These are phyloP conservation scores for Eulacestoma nigropectus DNA, from an alignment of 2,113 vertebrate genomes.

Conservation along the genomic window DNA sequence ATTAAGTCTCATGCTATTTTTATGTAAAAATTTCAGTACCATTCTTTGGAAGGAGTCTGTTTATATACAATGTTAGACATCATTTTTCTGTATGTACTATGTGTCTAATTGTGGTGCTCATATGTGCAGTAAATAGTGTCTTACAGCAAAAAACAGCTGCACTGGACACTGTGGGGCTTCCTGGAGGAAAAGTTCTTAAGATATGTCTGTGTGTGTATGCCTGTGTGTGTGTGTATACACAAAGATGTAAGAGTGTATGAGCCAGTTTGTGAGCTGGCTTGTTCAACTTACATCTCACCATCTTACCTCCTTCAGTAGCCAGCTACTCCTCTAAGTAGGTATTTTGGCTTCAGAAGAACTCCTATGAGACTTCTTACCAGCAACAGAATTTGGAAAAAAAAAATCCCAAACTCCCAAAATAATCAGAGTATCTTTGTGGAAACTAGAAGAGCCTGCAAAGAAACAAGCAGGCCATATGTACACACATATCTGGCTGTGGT, in stretches of 20 bases:
- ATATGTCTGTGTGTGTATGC: rapidly evolving
- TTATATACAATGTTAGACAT: neutral
- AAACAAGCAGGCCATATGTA: neutral
- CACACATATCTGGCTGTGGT: neutral
- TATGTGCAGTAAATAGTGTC: neutral
- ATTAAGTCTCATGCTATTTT: neutral
- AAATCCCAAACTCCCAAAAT: neutral
- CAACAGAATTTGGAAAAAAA: neutral
- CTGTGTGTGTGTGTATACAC: no score
- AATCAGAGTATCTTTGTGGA: neutral
- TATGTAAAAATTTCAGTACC: neutral
- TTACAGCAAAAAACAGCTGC: neutral
- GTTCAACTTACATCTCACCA: neutral
- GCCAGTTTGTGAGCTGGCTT: neutral
- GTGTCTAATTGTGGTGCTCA: neutral
- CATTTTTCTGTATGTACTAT: neutral
- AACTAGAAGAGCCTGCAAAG: neutral
- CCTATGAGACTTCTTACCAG: neutral
- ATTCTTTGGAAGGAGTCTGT: neutral
- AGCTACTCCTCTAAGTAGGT: neutral
- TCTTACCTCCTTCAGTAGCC: neutral
- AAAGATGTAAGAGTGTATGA: neutral
- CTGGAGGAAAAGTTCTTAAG: neutral
- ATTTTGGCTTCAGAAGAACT: neutral
- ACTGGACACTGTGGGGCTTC: neutral